A percentile compares a stretch with the other conserved stretches of the same genome.
Conservation (phyloP, 2,797 vertebrate genomes). For the Enteromius argenteus region DNA sequence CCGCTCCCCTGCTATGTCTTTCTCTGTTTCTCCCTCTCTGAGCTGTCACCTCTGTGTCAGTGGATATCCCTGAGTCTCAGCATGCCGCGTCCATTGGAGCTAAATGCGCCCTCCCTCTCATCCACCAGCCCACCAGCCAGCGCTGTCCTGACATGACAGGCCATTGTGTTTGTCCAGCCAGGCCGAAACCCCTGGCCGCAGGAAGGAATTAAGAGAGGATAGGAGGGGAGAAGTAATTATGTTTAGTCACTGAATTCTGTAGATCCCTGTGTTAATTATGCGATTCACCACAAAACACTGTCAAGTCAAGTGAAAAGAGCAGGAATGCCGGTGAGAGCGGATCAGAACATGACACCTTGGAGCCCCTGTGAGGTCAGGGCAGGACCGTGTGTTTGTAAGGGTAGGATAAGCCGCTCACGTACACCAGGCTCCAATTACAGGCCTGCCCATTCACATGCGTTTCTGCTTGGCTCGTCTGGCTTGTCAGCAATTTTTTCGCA, state of each 20-base stretch:
- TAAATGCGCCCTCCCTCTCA: conserved; percentile 50
- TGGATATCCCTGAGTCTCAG: conserved; percentile 56
- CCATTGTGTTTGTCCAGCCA: conserved; percentile 67
- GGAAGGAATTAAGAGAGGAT: conserved; percentile 66
- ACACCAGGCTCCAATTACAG: conserved; percentile 60
- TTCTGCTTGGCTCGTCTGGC: conserved; percentile 38
- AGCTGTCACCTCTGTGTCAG: conserved; percentile 55
- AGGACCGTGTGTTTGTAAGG: conserved; percentile 48
- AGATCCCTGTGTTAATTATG: conserved; percentile 68
- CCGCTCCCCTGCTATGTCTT: conserved; percentile 27
- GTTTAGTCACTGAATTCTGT: conserved; percentile 67
- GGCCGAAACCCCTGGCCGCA: conserved; percentile 64
- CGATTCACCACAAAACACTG: conserved; percentile 66
- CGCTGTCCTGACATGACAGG: conserved; percentile 64
- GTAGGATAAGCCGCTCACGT: conserved; percentile 50
- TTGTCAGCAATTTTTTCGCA: conserved; percentile 53
- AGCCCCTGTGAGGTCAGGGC: conserved; percentile 55
- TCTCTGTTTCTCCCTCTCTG: conserved; percentile 39
- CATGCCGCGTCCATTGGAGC: conserved; percentile 54
- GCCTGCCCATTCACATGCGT: conserved; percentile 52
- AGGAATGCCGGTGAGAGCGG: conserved; percentile 61
- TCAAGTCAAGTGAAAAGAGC: conserved; percentile 65
- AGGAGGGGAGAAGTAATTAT: conserved; percentile 67
- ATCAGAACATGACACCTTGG: conserved; percentile 63
- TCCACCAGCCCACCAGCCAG: conserved; percentile 58